Percentiles rank a stretch among this genome's conserved stretches.
Conservation (phyloP, 2,797 vertebrate genomes). For the Xenopus petersii region DNA sequence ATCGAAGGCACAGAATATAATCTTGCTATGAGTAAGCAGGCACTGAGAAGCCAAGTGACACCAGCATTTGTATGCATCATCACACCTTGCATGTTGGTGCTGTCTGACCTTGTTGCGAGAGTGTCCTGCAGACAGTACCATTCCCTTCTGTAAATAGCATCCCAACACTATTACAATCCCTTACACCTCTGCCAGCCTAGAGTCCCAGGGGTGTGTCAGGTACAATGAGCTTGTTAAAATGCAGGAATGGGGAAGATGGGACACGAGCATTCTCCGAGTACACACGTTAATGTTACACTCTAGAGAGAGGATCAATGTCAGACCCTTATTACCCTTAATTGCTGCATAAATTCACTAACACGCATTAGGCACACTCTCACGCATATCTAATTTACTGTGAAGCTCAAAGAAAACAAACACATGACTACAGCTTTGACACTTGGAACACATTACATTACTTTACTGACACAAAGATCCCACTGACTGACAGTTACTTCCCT, state of each 20-base stretch:
- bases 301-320: background rate
- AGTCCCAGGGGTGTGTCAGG: background rate
- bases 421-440: too few relatives aligned
- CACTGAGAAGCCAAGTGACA: background rate
- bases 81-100: background rate
- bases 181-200: too few relatives aligned
- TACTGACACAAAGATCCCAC: too few relatives aligned
- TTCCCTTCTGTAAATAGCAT: background rate
- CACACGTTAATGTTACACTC: background rate
- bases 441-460: too few relatives aligned
- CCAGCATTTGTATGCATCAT: slow-evolving; percentile 5
- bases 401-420: too few relatives aligned
- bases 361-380: background rate
- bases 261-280: background rate
- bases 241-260: background rate
- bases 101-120: background rate
- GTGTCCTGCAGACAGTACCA: background rate
- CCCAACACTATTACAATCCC: background rate
- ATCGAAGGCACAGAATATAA: background rate
- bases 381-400: background rate
- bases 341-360: background rate
- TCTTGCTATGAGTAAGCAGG: too few relatives aligned
- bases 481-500: too few relatives aligned
- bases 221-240: background rate
- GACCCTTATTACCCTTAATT: background rate